Evolutionary conservation across 35 echinoderm and acorn worm genomes (phyloP), one percentile per base, ranked within the genome.

Genomic region (Apostichopus parvimensis): DNA sequence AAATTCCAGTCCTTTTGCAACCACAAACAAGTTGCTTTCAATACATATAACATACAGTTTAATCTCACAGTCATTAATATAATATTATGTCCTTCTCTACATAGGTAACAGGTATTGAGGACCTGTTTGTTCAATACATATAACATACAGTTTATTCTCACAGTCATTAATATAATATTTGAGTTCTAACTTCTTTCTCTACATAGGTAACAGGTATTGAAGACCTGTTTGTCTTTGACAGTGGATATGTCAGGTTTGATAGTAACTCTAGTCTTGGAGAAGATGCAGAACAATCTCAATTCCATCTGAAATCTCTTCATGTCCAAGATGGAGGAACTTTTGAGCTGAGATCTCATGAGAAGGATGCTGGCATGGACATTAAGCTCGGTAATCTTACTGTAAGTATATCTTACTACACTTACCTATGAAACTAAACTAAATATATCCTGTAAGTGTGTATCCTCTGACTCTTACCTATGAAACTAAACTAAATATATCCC

Each of bases 261-360:
- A 92, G 91, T 58, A 98, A 98, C 88, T 87, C 94, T 21, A 98
- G 96, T 57, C 91, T 98, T 28, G 93, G 96, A 24, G 54, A 56
- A 15, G 60, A 95, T 73, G 93, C 79, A 25, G 18, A 68, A 3
- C 79, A 87, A 20, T 71, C 87, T 9, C 78, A 98, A 72, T 71
- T 93, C 24, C 55, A 91, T 8, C 77, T 98, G 57, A 79, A 92
- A 20, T 93, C 93, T 12, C 82, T 98, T 4, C 96, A 98, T 68
- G 92, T 98, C 11, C 96, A 98, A 82, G 94, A 95, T 77, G 80
- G 92, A n/a, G 96, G 96, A 7, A 93, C 91, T 5, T 98, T 98
- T 93, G 94, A 94, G 86, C 79, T 98, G 60, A 83, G 77, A 54
- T 90, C 90, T 20, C 68, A 90, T 54, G 87, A 86, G 73, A 91